Evolutionary conservation across 1,140 invertebrate species (phyloP), one percentile per base, ranked within the genome.

Genomic region (Trichonephila clavata): DNA sequence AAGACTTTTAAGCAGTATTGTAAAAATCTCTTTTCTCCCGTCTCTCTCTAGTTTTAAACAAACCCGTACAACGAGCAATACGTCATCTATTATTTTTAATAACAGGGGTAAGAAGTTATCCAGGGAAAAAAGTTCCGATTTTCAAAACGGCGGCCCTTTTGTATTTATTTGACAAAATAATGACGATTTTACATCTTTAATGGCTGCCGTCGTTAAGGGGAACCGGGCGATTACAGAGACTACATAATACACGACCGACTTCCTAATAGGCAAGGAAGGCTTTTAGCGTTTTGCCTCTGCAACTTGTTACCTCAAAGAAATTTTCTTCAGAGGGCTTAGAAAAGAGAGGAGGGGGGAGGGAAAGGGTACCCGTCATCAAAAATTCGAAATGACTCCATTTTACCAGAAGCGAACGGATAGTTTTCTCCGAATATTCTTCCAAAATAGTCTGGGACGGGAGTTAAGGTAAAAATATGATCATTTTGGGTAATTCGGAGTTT

Each of bases 151-250:
- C 65, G 65, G 39, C 65, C 43, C 71, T 43, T 81, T 77, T 90
- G 89, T 90, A 90, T 90, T 90, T 80, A 80, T 90, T 90, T 80
- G 68, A 80, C 65, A 77, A 90, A 90, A 90, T 90, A 90, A 90
- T 90, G 89, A 90, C 89, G 89, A 90, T 90, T 90, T 90, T 88
- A 61, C 86, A 71, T 88, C 86, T 61, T 88, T 90, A 80, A 90
- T 80, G 57, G 89, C 32, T n/a, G 59, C 89, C 89, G 39, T 90
- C 89, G 89, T 90, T 90, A 90, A 68, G 59, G 61, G 61, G 71
- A 20, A 32, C 57, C 6, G 68, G 24, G 89, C 89, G 68, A 90
- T 90, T 68, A 80, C 60, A 89, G 71, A 89, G 87, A 61, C 39
- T 39, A 32, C 57, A 81, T 90, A 90, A 90, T 90, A 60, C 88